phyloP scores from a whole-genome alignment of 2,113 vertebrate species.

The Ictalurus punctatus region DNA sequence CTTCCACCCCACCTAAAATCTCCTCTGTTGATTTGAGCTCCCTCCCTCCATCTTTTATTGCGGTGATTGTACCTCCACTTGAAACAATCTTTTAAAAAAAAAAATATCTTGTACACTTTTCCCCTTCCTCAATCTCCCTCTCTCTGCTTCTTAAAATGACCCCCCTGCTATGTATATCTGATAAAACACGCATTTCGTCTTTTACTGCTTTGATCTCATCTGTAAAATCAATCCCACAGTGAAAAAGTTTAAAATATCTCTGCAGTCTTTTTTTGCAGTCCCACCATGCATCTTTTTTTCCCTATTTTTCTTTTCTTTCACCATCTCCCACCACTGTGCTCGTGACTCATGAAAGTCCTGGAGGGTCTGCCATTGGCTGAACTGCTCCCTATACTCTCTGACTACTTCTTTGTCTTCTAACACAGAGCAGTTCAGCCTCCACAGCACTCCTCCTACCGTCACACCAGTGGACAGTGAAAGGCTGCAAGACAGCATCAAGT shows the following conservation, averaged over 20 bases:
- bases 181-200: background rate
- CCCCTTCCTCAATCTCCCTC: background rate
- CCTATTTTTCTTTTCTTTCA: background rate
- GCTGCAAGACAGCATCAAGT: background rate
- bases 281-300: background rate
- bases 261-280: slow-evolving; percentile 10
- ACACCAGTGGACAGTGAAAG: background rate
- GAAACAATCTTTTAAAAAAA: slow-evolving; percentile 47
- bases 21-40: background rate
- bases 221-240: background rate
- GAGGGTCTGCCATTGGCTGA: no score
- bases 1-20: background rate
- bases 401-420: no score
- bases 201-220: background rate
- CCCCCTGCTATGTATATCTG: rapidly evolving
- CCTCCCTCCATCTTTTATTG: background rate
- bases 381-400: background rate
- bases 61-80: background rate
- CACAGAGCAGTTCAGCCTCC: no score
- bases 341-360: no score
- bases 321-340: no score
- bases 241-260: slow-evolving; percentile 19
- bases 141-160: background rate
- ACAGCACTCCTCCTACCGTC: no score
- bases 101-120: slow-evolving; percentile 11